A percentile compares a stretch with the other conserved stretches of the same genome.
Evolutionary conservation across 2,797 vertebrate genomes (phyloP).

Genomic region (Austrolebias charrua): DNA sequence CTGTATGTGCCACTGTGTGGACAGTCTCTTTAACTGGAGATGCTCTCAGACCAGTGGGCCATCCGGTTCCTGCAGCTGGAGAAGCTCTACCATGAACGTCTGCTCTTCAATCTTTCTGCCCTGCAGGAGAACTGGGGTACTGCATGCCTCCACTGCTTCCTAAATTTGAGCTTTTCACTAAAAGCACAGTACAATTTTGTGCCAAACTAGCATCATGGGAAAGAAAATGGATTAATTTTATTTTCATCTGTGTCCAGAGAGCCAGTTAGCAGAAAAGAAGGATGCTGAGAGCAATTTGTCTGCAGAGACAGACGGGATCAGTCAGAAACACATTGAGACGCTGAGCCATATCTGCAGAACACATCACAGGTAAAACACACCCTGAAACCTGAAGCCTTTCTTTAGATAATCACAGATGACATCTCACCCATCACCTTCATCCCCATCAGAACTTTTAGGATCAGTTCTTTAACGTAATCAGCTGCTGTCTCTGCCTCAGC

Average conservation of each 20-base stretch:
- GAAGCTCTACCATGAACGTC: slow-evolving; percentile 89
- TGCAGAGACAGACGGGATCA: slow-evolving; percentile 69
- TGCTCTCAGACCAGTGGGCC: slow-evolving; percentile 87
- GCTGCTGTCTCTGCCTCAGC: too few relatives aligned
- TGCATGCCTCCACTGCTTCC: slow-evolving; percentile 18
- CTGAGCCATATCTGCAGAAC: slow-evolving; percentile 88
- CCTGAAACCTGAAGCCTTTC: too few relatives aligned
- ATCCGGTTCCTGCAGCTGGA: slow-evolving; percentile 93
- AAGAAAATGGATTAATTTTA: too few relatives aligned
- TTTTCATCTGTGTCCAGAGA: slow-evolving; percentile 82
- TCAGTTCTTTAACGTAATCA: too few relatives aligned
- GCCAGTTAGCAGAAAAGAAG: slow-evolving; percentile 79
- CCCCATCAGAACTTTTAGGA: too few relatives aligned
- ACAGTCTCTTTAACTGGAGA: slow-evolving; percentile 60
- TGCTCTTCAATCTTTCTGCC: slow-evolving; percentile 89
- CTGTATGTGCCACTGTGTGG: background rate
- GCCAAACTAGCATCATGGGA: background rate
- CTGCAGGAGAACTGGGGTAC: slow-evolving; percentile 94
- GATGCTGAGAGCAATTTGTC: slow-evolving; percentile 37
- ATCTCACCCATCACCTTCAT: too few relatives aligned
- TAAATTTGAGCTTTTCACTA: background rate
- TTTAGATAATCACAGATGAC: too few relatives aligned
- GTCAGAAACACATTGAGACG: slow-evolving; percentile 82
- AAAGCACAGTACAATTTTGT: background rate
- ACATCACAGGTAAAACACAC: slow-evolving; percentile 87